phyloP scores from a whole-genome alignment of 1,140 invertebrate genomes.

The Drosophila insularis region DNA sequence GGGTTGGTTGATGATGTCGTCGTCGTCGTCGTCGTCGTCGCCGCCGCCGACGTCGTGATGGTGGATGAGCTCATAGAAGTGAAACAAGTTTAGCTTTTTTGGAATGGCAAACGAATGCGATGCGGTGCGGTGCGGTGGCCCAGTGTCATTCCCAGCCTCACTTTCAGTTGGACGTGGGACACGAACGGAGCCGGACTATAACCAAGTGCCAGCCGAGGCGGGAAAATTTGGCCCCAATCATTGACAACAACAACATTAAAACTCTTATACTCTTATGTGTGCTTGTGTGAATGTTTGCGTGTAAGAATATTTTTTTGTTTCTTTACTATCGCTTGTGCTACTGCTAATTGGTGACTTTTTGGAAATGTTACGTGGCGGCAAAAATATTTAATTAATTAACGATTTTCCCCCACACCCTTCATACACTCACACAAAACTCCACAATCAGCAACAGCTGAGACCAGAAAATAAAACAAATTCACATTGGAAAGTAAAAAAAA shows the following conservation, averaged over 20 bases:
- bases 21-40: not conserved
- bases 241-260: conserved; percentile 34
- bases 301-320: conserved; percentile 23
- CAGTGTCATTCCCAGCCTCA: conserved; percentile 41
- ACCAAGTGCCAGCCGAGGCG: not conserved
- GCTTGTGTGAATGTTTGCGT: conserved; percentile 9
- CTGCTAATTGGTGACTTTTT: conserved; percentile 51
- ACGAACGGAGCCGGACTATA: conserved; percentile 50
- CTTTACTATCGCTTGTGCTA: conserved; percentile 31
- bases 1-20: conserved; percentile 14
- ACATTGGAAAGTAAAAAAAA: conserved; percentile 2
- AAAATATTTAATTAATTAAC: conserved; percentile 22
- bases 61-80: conserved; percentile 71
- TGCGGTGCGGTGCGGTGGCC: too few relatives aligned
- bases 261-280: conserved; percentile 24
- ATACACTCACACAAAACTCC: not conserved
- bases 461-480: conserved; percentile 13
- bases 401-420: not conserved
- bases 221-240: conserved; percentile 14
- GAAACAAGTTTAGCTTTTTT: conserved; percentile 79
- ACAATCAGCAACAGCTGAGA: conserved; percentile 12
- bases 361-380: conserved; percentile 42
- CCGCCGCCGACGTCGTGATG: conserved; percentile 9
- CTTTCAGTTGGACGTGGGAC: conserved; percentile 55
- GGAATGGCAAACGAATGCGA: conserved; percentile 42